Evolutionary conservation across 2,888 invertebrate species (phyloP).

Genomic region (Dione juno): DNA sequence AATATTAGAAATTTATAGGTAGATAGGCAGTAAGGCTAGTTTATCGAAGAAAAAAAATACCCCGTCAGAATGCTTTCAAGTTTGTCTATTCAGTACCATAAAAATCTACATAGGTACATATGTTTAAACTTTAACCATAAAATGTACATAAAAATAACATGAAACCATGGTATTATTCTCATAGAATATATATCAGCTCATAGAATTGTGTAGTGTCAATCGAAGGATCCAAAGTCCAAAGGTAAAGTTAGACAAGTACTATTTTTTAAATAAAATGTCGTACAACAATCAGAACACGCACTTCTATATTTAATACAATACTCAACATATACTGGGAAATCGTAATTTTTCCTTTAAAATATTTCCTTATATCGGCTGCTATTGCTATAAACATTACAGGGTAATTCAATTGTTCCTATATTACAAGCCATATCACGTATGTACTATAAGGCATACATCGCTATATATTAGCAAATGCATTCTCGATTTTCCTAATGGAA

Average conservation of each 20-base stretch:
- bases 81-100: too few relatives aligned
- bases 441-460: conserved; percentile 27
- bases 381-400: neutral
- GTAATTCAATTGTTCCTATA: conserved; percentile 24
- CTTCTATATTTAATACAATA: neutral
- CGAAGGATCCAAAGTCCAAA: neutral
- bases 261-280: neutral
- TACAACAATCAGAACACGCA: neutral
- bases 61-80: too few relatives aligned
- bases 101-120: too few relatives aligned
- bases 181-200: too few relatives aligned
- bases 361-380: neutral
- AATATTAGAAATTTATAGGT: too few relatives aligned
- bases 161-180: too few relatives aligned
- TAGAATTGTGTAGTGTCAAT: too few relatives aligned
- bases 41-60: too few relatives aligned
- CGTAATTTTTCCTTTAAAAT: conserved; percentile 15
- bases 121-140: too few relatives aligned
- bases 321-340: neutral
- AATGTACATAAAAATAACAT: too few relatives aligned
- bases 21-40: too few relatives aligned
- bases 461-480: conserved; percentile 37
- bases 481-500: conserved; percentile 32
- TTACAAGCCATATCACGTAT: conserved; percentile 37
- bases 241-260: too few relatives aligned